Percentiles rank a stretch among this genome's conserved stretches.
phyloP scores from a whole-genome alignment of 1,140 invertebrate genomes.

The Drosophila asahinai region DNA sequence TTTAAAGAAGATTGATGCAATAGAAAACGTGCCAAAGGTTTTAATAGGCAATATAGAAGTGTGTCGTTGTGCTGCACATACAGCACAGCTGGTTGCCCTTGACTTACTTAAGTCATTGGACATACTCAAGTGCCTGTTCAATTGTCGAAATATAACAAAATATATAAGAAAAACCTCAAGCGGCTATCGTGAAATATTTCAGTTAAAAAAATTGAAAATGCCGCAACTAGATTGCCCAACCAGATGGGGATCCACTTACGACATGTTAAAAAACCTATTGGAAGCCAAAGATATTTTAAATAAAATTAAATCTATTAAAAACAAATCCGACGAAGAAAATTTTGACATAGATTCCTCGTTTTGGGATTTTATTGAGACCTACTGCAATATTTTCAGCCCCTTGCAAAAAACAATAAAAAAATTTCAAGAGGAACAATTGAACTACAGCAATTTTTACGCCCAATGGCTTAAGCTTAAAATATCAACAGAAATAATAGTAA shows the following conservation, averaged over 20 bases:
- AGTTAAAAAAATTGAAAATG: conserved; percentile 2
- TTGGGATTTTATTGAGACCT: conserved; percentile 28
- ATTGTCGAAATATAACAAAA: neutral
- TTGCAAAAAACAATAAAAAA: conserved; percentile 27
- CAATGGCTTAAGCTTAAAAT: conserved; percentile 31
- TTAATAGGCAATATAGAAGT: neutral
- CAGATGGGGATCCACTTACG: conserved; percentile 37
- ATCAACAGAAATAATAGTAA: conserved; percentile 25
- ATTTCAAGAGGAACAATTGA: conserved; percentile 26
- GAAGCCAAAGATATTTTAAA: conserved; percentile 19
- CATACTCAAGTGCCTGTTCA: neutral
- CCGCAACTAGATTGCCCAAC: conserved; percentile 35
- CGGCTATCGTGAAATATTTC: neutral
- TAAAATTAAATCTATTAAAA: conserved; percentile 21
- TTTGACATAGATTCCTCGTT: conserved; percentile 5
- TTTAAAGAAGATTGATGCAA: conserved; percentile 5
- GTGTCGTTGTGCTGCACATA: no score
- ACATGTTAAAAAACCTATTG: conserved; percentile 19
- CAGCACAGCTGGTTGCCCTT: no score
- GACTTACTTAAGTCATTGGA: neutral
- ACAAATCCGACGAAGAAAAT: conserved; percentile 9
- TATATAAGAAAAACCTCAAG: neutral
- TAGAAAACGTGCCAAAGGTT: conserved; percentile 12
- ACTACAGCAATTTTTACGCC: conserved; percentile 10
- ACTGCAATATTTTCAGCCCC: conserved; percentile 15